These are phyloP conservation scores for Trichogramma dendrolimi DNA, from an alignment of 2,888 invertebrate genomes.

Conservation along the genomic window DNA sequence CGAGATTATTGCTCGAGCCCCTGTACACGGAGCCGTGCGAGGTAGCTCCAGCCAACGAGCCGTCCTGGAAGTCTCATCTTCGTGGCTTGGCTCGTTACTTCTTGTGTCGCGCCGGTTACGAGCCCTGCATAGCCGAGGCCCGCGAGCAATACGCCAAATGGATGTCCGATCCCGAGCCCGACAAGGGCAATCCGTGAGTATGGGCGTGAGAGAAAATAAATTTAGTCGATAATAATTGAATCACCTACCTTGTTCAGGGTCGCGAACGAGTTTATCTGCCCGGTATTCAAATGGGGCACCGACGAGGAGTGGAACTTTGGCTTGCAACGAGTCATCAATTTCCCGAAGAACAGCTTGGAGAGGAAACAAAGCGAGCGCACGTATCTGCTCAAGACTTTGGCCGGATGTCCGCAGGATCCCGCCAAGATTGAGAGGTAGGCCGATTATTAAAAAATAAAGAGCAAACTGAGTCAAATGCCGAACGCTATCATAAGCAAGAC, in stretches of 20 bases:
- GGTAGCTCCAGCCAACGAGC: conserved; percentile 58
- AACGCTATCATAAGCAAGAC: background rate
- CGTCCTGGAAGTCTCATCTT: conserved; percentile 65
- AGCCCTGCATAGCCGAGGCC: conserved; percentile 73
- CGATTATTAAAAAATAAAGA: background rate
- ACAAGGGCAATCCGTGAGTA: conserved; percentile 75
- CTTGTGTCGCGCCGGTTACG: conserved; percentile 72
- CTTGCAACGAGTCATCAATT: conserved; percentile 69
- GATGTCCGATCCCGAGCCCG: conserved; percentile 71
- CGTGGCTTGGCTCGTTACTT: conserved; percentile 67
- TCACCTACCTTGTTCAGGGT: conserved; percentile 55
- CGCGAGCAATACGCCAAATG: conserved; percentile 69
- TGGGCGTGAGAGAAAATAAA: background rate
- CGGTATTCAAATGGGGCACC: conserved; percentile 78
- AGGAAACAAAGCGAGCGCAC: conserved; percentile 72
- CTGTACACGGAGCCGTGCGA: conserved; percentile 67
- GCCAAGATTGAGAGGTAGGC: conserved; percentile 61
- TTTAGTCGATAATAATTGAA: background rate
- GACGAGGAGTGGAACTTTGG: conserved; percentile 80
- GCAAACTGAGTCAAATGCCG: background rate
- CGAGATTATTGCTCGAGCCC: conserved; percentile 65
- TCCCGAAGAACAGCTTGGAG: conserved; percentile 58
- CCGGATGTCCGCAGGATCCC: conserved; percentile 72
- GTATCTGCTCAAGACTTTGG: conserved; percentile 71
- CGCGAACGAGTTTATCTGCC: conserved; percentile 72